A percentile compares a stretch with the other conserved stretches of the same genome.
These are phyloP conservation scores for Rhaphigaster nebulosa DNA, from an alignment of 2,888 invertebrate genomes.

Conservation along the genomic window DNA sequence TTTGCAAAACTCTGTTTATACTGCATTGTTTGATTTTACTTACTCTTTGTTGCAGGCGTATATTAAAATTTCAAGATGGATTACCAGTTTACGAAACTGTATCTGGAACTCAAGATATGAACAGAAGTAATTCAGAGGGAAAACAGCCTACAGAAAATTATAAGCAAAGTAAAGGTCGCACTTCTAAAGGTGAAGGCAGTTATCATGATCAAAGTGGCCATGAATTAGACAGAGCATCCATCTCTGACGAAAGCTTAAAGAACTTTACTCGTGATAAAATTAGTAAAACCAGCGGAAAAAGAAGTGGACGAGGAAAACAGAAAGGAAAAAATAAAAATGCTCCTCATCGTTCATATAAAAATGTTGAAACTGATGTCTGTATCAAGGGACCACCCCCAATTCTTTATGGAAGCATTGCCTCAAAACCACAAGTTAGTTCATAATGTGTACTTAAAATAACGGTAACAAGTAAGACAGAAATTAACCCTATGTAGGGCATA, in stretches of 20 bases:
- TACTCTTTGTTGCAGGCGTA: conserved; percentile 4
- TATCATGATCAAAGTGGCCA: background rate
- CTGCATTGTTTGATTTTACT: background rate
- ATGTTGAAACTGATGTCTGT: conserved; percentile 9
- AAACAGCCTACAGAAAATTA: background rate
- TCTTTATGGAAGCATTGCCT: background rate
- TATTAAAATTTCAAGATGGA: conserved; percentile 36
- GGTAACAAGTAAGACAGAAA: background rate
- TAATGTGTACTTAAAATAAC: background rate
- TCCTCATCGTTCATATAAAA: background rate
- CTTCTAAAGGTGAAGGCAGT: background rate
- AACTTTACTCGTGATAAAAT: background rate
- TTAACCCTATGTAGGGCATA: no score
- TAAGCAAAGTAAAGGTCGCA: background rate
- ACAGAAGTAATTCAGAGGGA: background rate
- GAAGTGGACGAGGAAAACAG: background rate
- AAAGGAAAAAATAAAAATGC: background rate
- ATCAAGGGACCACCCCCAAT: background rate
- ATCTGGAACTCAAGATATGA: background rate
- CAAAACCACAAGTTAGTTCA: conserved; percentile 16
- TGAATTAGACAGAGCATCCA: background rate
- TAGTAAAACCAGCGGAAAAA: background rate
- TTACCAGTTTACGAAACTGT: background rate
- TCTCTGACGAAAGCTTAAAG: background rate
- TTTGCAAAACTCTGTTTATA: no score